phyloP scores from a whole-genome alignment of 2,888 invertebrate genomes.

The Meloe dianella region DNA sequence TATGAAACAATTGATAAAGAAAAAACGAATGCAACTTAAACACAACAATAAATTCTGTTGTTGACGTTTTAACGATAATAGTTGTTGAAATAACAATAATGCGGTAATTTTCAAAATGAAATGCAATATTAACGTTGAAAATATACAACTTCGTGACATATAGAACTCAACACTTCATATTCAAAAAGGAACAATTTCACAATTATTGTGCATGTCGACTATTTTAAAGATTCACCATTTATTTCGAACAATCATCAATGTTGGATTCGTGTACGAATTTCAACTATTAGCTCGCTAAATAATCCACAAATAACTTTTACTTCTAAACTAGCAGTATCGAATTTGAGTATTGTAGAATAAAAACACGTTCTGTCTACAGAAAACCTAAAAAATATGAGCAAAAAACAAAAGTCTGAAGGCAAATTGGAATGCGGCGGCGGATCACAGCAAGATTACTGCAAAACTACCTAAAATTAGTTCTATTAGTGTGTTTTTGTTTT shows the following conservation, averaged over 20 bases:
- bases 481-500: no score
- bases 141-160: constrained; percentile 9
- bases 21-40: background rate
- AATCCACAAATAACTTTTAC: no score
- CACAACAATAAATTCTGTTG: background rate
- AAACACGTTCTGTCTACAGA: no score
- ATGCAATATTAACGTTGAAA: background rate
- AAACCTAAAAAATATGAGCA: no score
- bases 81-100: constrained; percentile 9
- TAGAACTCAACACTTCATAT: constrained; percentile 5
- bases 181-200: background rate
- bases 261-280: background rate
- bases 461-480: no score
- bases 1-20: background rate
- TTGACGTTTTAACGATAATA: constrained; percentile 3
- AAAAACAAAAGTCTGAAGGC: no score
- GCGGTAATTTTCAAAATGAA: constrained; percentile 7
- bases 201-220: background rate
- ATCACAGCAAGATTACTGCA: no score
- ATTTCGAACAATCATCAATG: background rate
- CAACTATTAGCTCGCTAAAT: background rate
- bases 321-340: no score
- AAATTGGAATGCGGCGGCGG: no score
- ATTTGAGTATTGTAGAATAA: no score
- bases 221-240: background rate